Conservation (phyloP, 2,113 vertebrate genomes). For the Alces alces region DNA sequence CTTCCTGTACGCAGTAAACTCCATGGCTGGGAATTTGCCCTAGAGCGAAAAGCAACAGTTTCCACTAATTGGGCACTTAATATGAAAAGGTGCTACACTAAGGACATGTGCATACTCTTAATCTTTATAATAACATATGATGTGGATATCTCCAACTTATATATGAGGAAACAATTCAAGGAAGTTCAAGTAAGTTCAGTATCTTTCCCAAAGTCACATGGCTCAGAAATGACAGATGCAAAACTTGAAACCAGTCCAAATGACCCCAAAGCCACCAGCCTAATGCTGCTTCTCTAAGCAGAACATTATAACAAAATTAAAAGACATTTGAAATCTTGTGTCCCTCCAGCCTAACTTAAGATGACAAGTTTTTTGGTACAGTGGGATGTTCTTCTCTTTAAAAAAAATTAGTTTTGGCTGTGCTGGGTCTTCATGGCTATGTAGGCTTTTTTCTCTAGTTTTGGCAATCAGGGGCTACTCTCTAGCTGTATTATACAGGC, state of each 20-base stretch:
- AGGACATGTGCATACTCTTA: neutral
- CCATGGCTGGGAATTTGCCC: neutral
- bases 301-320: neutral
- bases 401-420: neutral
- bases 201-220: neutral
- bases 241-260: neutral
- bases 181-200: neutral
- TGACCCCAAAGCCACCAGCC: neutral
- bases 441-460: neutral
- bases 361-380: neutral
- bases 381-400: neutral
- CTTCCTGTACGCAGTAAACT: neutral
- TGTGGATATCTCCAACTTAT: neutral
- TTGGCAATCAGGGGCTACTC: neutral
- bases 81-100: neutral
- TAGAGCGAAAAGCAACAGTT: neutral
- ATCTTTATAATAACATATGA: neutral
- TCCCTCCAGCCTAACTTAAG: neutral
- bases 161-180: neutral
- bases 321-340: neutral
- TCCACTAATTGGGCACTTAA: neutral
- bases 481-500: neutral
- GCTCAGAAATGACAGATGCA: neutral
- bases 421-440: neutral
- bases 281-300: neutral